phyloP scores from a whole-genome alignment of 2,113 vertebrate genomes.

The Junco hyemalis region DNA sequence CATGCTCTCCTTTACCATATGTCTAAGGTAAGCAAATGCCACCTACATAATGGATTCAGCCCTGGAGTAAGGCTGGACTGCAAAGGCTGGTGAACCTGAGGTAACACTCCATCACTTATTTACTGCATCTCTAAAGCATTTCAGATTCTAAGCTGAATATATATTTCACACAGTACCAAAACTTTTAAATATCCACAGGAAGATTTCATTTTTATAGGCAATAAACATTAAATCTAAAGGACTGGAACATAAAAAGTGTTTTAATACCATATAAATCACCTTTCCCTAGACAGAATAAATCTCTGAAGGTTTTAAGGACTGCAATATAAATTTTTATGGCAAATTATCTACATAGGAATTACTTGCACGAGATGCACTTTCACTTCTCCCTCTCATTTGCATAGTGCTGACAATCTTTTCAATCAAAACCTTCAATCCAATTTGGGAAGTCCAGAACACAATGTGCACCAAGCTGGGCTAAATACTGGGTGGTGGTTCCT shows the following conservation, averaged over 20 bases:
- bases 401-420: constrained; percentile 76
- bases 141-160: constrained; percentile 68
- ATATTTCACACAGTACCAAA: constrained; percentile 77
- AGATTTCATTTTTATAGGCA: constrained; percentile 86
- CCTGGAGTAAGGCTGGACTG: constrained; percentile 25
- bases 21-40: constrained; percentile 18
- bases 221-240: constrained; percentile 88
- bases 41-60: constrained; percentile 4
- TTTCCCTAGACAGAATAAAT: constrained; percentile 81
- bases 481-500: background rate
- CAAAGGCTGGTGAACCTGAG: constrained; percentile 1
- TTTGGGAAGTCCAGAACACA: constrained; percentile 35
- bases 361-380: constrained; percentile 80
- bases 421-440: constrained; percentile 53
- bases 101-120: constrained; percentile 62
- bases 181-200: constrained; percentile 83
- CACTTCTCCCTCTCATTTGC: constrained; percentile 73
- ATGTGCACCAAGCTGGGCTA: background rate
- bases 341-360: constrained; percentile 84
- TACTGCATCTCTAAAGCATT: constrained; percentile 70
- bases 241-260: constrained; percentile 83
- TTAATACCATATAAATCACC: constrained; percentile 84
- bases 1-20: background rate
- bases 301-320: constrained; percentile 80
- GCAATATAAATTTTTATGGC: constrained; percentile 83